Evolutionary conservation across 2,888 invertebrate genomes (phyloP).

Genomic region (Zygaena filipendulae): DNA sequence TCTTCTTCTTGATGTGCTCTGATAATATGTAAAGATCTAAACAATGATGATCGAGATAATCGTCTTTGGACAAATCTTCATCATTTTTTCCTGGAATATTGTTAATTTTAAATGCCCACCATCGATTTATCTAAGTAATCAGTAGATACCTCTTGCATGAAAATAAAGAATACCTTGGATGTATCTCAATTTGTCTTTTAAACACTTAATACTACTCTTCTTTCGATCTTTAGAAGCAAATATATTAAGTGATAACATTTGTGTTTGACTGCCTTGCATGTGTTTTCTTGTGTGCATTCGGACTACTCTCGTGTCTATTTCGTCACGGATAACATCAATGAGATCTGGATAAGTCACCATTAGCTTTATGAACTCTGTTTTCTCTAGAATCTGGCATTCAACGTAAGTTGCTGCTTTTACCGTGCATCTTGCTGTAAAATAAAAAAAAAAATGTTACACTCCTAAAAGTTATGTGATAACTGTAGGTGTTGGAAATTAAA

Average conservation of each 20-base stretch:
- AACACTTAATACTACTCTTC: constrained; percentile 57
- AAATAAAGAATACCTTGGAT: constrained; percentile 34
- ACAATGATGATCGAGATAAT: constrained; percentile 43
- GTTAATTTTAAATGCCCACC: constrained; percentile 1
- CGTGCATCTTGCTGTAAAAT: constrained; percentile 49
- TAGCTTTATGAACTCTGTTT: constrained; percentile 52
- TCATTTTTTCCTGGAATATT: constrained; percentile 34
- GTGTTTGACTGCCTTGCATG: constrained; percentile 21
- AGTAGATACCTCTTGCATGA: too few relatives aligned
- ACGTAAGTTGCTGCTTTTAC: constrained; percentile 63
- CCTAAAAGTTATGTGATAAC: background rate
- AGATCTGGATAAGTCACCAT: constrained; percentile 60
- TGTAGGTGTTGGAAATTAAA: background rate
- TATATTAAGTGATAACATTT: constrained; percentile 38
- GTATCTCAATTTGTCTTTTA: constrained; percentile 55
- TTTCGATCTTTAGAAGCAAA: constrained; percentile 53
- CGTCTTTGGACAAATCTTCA: constrained; percentile 33
- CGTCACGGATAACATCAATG: constrained; percentile 33
- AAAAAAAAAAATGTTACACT: background rate
- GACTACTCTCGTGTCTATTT: constrained; percentile 37
- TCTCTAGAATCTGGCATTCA: constrained; percentile 62
- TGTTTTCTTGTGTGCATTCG: constrained; percentile 31
- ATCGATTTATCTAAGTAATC: too few relatives aligned
- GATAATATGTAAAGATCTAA: constrained; percentile 55
- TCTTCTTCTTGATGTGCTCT: constrained; percentile 52